These are phyloP conservation scores for Micrasema longulum DNA, from an alignment of 1,140 invertebrate species.

Conservation along the genomic window DNA sequence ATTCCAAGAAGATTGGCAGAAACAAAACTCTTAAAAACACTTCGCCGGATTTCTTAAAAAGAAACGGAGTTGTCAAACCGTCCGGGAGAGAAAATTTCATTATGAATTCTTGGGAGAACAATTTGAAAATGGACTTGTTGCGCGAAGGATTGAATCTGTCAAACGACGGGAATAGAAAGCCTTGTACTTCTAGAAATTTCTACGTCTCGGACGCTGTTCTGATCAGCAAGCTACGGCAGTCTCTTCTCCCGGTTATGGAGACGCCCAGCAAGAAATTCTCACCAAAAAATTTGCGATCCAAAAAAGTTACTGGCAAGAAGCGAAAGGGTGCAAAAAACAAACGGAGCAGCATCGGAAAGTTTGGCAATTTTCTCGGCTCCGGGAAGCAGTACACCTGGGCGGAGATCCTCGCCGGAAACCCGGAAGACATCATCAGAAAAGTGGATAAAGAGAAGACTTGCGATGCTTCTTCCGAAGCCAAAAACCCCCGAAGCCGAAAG, in stretches of 20 bases:
- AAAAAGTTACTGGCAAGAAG: conserved; percentile 62
- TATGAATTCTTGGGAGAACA: conserved; percentile 63
- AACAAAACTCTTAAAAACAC: conserved; percentile 55
- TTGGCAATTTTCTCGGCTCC: conserved; percentile 67
- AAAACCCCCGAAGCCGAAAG: conserved; percentile 65
- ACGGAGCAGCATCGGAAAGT: conserved; percentile 65
- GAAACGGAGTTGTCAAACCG: conserved; percentile 62
- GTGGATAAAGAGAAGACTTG: conserved; percentile 55
- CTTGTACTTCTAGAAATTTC: conserved; percentile 64
- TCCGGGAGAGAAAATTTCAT: conserved; percentile 62
- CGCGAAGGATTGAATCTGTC: conserved; percentile 61
- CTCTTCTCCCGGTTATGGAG: conserved; percentile 61
- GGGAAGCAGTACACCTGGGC: conserved; percentile 69
- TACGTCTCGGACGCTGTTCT: conserved; percentile 66
- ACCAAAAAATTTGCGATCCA: conserved; percentile 66
- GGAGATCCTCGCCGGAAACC: conserved; percentile 69
- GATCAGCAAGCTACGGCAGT: conserved; percentile 63
- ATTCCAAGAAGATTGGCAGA: conserved; percentile 61
- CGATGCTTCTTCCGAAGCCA: conserved; percentile 61
- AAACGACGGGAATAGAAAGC: conserved; percentile 63
- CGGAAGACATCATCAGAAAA: conserved; percentile 69
- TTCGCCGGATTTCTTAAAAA: conserved; percentile 59
- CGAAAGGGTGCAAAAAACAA: conserved; percentile 61
- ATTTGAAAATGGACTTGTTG: conserved; percentile 63
- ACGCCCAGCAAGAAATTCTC: conserved; percentile 65